A percentile compares a stretch with the other conserved stretches of the same genome.
These are phyloP conservation scores for Venusia cambrica DNA, from an alignment of 2,888 invertebrate species.

Conservation along the genomic window DNA sequence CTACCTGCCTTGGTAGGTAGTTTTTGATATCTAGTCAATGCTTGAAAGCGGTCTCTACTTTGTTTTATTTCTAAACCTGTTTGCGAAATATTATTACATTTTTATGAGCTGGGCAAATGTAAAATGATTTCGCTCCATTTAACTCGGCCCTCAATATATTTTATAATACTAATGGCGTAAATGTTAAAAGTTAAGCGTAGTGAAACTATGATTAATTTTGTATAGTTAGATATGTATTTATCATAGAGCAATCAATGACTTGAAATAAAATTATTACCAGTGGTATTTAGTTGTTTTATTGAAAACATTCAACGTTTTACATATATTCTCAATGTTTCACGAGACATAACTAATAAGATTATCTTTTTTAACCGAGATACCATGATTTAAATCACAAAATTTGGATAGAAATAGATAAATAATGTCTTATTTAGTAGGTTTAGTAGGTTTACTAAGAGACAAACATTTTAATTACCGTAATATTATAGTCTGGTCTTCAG, in stretches of 20 bases:
- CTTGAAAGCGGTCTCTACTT: conserved; percentile 49
- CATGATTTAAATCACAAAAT: too few relatives aligned
- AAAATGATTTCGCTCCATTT: conserved; percentile 57
- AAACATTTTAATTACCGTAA: too few relatives aligned
- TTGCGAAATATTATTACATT: conserved; percentile 72
- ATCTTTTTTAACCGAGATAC: too few relatives aligned
- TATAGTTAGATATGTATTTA: conserved; percentile 63
- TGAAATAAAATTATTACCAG: conserved; percentile 74
- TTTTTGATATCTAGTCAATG: conserved; percentile 42
- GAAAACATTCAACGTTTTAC: too few relatives aligned
- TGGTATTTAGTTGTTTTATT: conserved; percentile 41
- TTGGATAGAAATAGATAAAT: too few relatives aligned
- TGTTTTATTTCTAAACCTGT: conserved; percentile 29
- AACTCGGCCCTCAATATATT: conserved; percentile 30
- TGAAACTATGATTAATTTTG: conserved; percentile 68
- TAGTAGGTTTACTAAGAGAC: too few relatives aligned
- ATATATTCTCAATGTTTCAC: too few relatives aligned
- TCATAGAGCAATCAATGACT: conserved; percentile 71
- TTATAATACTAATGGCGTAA: conserved; percentile 43
- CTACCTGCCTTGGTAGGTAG: conserved; percentile 30
- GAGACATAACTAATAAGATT: too few relatives aligned
- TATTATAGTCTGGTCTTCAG: too few relatives aligned
- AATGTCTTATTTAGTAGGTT: too few relatives aligned
- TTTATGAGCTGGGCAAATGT: conserved; percentile 75
- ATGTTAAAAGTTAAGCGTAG: conserved; percentile 61